phyloP scores from a whole-genome alignment of 1,140 invertebrate species.

The Aleiodes sp. region DNA sequence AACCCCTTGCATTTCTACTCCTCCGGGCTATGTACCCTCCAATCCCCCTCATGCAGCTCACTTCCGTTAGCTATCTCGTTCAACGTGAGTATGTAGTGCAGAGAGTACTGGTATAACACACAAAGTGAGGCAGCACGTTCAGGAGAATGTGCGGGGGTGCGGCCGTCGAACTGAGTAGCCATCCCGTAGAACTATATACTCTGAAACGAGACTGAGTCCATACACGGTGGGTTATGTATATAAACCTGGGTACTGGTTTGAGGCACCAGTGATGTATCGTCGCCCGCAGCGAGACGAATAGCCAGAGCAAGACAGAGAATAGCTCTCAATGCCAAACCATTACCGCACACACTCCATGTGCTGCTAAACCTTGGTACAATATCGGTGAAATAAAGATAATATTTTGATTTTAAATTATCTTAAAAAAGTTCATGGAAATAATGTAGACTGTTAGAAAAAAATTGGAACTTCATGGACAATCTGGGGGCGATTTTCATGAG shows the following conservation, averaged over 20 bases:
- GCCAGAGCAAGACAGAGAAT: constrained; percentile 12
- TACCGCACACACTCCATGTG: neutral
- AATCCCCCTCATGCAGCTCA: neutral
- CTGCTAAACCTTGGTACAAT: neutral
- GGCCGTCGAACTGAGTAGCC: constrained; percentile 53
- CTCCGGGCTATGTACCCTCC: neutral
- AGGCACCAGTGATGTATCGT: constrained; percentile 62
- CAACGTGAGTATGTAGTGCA: neutral
- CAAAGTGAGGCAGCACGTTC: neutral
- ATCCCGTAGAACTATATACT: constrained; percentile 57
- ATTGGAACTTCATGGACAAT: no score
- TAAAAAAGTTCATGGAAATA: no score
- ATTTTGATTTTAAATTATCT: no score
- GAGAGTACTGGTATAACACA: neutral
- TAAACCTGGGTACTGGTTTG: constrained; percentile 51
- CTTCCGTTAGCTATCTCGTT: neutral
- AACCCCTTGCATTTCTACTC: constrained; percentile 3
- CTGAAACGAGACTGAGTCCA: constrained; percentile 29
- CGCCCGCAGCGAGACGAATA: constrained; percentile 63
- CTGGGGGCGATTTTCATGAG: no score
- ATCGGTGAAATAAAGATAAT: neutral
- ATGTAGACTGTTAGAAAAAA: no score
- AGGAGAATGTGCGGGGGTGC: constrained; percentile 49
- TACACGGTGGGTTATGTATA: constrained; percentile 39
- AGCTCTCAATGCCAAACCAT: constrained; percentile 14